phyloP scores from a whole-genome alignment of 2,888 invertebrate species.

The Dexiosoma caninum region DNA sequence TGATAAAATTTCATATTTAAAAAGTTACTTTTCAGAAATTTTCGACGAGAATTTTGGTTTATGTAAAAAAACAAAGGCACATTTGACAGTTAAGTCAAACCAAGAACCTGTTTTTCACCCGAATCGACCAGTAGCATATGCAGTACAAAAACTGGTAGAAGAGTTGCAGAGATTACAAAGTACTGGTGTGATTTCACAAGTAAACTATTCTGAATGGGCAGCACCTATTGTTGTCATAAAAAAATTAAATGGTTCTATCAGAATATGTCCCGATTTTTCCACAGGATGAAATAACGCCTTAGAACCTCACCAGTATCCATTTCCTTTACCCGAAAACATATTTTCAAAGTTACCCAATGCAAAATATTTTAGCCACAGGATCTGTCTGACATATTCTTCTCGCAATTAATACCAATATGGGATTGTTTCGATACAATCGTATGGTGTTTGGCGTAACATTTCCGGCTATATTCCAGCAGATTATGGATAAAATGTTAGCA shows the following conservation, averaged over 20 bases:
- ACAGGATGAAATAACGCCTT: slow-evolving; percentile 60
- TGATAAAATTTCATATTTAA: slow-evolving; percentile 10
- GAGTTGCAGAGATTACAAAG: background rate
- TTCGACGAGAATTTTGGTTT: slow-evolving; percentile 51
- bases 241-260: slow-evolving; percentile 53
- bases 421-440: too few relatives aligned
- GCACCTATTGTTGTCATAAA: slow-evolving; percentile 42
- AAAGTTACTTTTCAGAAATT: slow-evolving; percentile 52
- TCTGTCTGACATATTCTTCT: too few relatives aligned
- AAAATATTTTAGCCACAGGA: too few relatives aligned
- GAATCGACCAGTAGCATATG: slow-evolving; percentile 49
- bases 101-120: slow-evolving; percentile 56
- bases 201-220: background rate
- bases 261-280: slow-evolving; percentile 64
- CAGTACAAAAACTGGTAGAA: slow-evolving; percentile 52
- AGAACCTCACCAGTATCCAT: slow-evolving; percentile 25
- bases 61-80: slow-evolving; percentile 48
- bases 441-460: too few relatives aligned
- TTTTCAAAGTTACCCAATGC: slow-evolving; percentile 55
- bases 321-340: slow-evolving; percentile 42
- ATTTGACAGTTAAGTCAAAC: background rate
- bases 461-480: too few relatives aligned
- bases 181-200: background rate
- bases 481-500: too few relatives aligned
- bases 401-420: too few relatives aligned